These are phyloP conservation scores for Aphelenchoides fujianensis DNA, from an alignment of 1,140 invertebrate genomes.

Conservation along the genomic window DNA sequence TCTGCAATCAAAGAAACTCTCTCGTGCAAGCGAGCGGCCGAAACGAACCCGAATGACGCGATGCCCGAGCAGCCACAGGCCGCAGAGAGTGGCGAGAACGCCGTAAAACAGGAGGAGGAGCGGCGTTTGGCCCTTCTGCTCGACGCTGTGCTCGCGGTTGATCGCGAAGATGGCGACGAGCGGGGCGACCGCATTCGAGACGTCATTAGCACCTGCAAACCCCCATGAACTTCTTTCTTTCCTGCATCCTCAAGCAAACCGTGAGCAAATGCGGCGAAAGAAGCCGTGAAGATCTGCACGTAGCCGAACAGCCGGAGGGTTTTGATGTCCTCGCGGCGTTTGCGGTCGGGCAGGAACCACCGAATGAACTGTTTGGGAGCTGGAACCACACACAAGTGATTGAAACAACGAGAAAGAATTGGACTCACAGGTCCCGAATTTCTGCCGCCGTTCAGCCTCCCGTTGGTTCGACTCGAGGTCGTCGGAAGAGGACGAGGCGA, in stretches of 20 bases:
- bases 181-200: slow-evolving; percentile 95
- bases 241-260: too few relatives aligned
- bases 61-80: slow-evolving; percentile 87
- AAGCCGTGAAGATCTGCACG: slow-evolving; percentile 44
- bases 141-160: slow-evolving; percentile 64
- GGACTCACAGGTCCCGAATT: too few relatives aligned
- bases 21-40: slow-evolving; percentile 78
- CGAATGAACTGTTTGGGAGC: slow-evolving; percentile 31
- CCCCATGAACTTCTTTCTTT: too few relatives aligned
- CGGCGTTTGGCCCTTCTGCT: slow-evolving; percentile 62
- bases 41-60: slow-evolving; percentile 87
- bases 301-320: slow-evolving; percentile 37
- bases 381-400: too few relatives aligned
- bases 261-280: slow-evolving; percentile 47
- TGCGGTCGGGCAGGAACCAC: slow-evolving; percentile 32
- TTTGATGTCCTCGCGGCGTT: slow-evolving; percentile 29
- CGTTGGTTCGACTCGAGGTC: too few relatives aligned
- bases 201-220: slow-evolving; percentile 22
- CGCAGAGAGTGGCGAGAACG: slow-evolving; percentile 77
- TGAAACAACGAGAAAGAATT: too few relatives aligned
- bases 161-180: slow-evolving; percentile 86
- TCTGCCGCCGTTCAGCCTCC: too few relatives aligned
- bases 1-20: slow-evolving; percentile 2
- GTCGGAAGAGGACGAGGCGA: background rate
- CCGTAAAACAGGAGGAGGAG: slow-evolving; percentile 30